A percentile compares a stretch with the other conserved stretches of the same genome.
These are phyloP conservation scores for Dasysyrphus tricinctus DNA, from an alignment of 2,888 invertebrate genomes.

Conservation along the genomic window DNA sequence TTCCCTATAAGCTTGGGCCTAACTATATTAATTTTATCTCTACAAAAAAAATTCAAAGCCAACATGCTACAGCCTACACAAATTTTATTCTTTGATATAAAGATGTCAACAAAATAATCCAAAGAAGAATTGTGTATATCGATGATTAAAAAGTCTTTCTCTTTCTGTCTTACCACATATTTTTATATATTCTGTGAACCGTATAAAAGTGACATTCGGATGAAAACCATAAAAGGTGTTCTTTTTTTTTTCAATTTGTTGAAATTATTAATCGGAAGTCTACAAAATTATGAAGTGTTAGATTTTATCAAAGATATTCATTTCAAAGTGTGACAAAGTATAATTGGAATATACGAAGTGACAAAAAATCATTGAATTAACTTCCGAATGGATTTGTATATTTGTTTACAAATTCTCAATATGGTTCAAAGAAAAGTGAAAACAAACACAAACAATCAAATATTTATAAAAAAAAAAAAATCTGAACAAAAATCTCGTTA, in stretches of 20 bases:
- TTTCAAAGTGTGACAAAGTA: not conserved
- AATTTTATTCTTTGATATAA: too few species aligned
- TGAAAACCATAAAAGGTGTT: not conserved
- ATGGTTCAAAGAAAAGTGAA: conserved; percentile 4
- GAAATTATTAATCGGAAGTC: not conserved
- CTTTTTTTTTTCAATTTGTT: not conserved
- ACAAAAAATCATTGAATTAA: not conserved
- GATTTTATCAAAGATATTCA: not conserved
- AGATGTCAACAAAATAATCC: not conserved
- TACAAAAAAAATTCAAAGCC: too few species aligned
- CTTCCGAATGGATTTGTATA: conserved; percentile 11
- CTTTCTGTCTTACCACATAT: too few species aligned
- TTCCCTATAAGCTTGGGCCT: too few species aligned
- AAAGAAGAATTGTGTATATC: not conserved
- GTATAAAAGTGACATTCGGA: not conserved
- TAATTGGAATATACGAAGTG: not conserved
- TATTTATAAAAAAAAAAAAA: conserved; percentile 6
- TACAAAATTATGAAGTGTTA: not conserved
- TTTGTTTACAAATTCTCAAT: conserved; percentile 20
- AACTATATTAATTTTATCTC: too few species aligned
- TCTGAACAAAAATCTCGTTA: conserved; percentile 15
- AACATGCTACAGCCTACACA: too few species aligned
- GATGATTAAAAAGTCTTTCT: not conserved
- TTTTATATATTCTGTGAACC: not conserved
- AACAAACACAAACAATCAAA: conserved; percentile 11